Percentiles rank a stretch among this genome's conserved stretches.
These are phyloP conservation scores for Neotragus pygmaeus DNA, from an alignment of 2,113 vertebrate species.

Conservation along the genomic window DNA sequence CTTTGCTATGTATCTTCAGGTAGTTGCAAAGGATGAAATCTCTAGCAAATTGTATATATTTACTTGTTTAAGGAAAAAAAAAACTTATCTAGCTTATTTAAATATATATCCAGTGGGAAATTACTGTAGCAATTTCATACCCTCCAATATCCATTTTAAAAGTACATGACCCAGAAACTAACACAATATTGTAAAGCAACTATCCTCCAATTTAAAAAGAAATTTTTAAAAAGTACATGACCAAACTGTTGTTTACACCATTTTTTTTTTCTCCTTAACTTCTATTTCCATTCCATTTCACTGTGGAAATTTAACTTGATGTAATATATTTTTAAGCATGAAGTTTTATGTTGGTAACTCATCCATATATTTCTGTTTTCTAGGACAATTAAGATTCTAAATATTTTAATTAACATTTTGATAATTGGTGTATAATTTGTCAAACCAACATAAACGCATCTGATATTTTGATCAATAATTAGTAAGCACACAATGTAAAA, in stretches of 20 bases:
- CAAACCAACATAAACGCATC: not conserved
- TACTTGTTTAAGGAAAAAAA: not conserved
- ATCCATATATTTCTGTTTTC: not conserved
- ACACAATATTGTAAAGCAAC: not conserved
- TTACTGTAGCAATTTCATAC: not conserved
- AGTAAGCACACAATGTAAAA: not conserved
- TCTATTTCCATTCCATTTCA: not conserved
- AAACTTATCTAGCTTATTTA: not conserved
- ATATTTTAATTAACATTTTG: slow-evolving; percentile 14
- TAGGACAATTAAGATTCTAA: not conserved
- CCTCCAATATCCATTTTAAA: not conserved
- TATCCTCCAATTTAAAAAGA: not conserved
- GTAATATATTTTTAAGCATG: not conserved
- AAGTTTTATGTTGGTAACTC: not conserved
- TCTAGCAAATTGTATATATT: not conserved
- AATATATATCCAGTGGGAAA: not conserved
- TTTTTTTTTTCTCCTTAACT: not conserved
- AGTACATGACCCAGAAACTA: not conserved
- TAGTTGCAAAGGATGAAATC: not conserved
- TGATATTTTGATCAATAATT: not conserved
- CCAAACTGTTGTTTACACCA: not conserved
- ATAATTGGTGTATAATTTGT: not conserved
- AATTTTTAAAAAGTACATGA: not conserved
- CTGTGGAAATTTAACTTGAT: not conserved
- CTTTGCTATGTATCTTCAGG: not conserved